Base-by-base conservation (phyloP, 2,113 vertebrate species). In the Nannobrachium achirus region DNA sequence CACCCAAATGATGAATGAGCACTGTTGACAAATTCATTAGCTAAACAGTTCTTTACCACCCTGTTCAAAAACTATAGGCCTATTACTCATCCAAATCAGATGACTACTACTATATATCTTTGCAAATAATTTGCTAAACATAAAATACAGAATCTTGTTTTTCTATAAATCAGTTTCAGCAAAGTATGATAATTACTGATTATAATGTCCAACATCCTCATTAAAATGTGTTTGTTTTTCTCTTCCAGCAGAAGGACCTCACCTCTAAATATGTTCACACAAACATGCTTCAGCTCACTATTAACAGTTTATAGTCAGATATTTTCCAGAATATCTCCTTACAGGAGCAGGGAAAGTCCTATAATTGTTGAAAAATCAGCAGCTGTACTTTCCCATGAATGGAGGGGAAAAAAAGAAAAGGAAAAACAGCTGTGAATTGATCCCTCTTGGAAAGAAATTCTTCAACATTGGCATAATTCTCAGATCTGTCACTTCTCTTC, bases 181-280 rank as follows among this genome's bases (percentile, higher is more conserved):
- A 33, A 33, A 33, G 25, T 33, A 33, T 4, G 25, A 5, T 33
- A 3, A 33, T 5, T 33, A 5, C 3, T 33, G 25, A 33, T 33
- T 4, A 33, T 33, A 33, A 33, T 4, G 25, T 33, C n/a, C n/a
- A n/a, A 55, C 68, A 78, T 77, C 62, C 64, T 79, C 68, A 73
- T 13, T n/a, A 65, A 40, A 56, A 56, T 66, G 75, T 69, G 40
- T 66, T 66, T 45, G 53, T 69, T 83, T 75, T 80, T 63, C 60
- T 74, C 56, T 25, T 59, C 11, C 70, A 74, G 63, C 66, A 71
- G 86, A 82, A 71, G 70, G 80, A 52, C 50, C 60, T 82, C 69
- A 77, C 67, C 71, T 88, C 71, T 81, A 71, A 65, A 82, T 84
- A 80, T 74, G 80, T 81, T 75, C 72, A 79, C 78, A 88, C 9